A percentile compares a stretch with the other conserved stretches of the same genome.
These are phyloP conservation scores for Vireo griseus DNA, from an alignment of 2,797 vertebrate genomes.

Conservation along the genomic window DNA sequence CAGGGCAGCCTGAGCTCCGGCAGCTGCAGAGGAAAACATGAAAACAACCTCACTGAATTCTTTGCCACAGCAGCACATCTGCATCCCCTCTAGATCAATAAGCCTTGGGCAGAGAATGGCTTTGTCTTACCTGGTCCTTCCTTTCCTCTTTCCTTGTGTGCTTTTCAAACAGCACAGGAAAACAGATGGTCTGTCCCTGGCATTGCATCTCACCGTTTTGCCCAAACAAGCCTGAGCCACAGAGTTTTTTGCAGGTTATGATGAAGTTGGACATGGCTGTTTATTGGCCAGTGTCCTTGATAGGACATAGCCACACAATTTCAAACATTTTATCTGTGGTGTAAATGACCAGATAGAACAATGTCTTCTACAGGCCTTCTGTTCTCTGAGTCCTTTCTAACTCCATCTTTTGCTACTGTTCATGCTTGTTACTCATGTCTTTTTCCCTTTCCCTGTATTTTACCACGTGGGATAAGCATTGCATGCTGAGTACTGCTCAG, in stretches of 20 bases:
- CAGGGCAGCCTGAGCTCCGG: background rate
- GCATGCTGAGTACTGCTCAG: background rate
- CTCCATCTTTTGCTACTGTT: background rate
- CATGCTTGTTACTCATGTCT: background rate
- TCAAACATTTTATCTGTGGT: background rate
- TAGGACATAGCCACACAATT: background rate
- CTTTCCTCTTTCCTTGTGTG: background rate
- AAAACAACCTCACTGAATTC: background rate
- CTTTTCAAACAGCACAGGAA: background rate
- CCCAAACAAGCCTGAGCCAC: background rate
- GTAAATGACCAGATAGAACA: background rate
- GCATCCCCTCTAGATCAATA: background rate
- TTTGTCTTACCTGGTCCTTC: background rate
- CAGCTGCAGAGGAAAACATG: background rate
- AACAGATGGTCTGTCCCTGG: background rate
- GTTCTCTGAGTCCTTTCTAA: background rate
- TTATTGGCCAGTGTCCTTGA: background rate
- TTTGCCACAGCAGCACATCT: background rate
- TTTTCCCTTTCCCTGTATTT: background rate
- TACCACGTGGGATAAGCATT: background rate
- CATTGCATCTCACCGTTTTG: background rate
- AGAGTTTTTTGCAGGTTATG: background rate
- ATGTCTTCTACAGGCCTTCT: background rate
- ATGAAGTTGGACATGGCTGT: background rate
- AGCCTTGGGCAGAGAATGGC: background rate